Conservation (phyloP, 1,140 invertebrate species). For the Riptortus pedestris region DNA sequence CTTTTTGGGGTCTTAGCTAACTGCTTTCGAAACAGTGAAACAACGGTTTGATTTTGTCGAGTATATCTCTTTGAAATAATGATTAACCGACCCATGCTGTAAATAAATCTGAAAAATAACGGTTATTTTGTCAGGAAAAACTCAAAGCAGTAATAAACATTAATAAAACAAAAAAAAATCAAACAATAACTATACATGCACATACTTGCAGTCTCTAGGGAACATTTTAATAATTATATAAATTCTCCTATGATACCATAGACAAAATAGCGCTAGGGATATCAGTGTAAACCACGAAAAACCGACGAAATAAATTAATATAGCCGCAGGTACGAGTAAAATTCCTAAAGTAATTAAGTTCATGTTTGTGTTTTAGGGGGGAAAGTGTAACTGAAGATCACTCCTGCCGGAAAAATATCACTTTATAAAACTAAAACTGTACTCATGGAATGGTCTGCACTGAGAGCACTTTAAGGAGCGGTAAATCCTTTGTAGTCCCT, state of each 20-base stretch:
- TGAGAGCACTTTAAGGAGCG: too few species aligned
- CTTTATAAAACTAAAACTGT: too few species aligned
- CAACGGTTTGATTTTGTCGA: conserved; percentile 47
- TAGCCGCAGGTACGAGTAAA: not conserved
- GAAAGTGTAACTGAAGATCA: too few species aligned
- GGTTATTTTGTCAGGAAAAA: not conserved
- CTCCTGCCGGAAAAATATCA: too few species aligned
- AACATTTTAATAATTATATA: conserved; percentile 25
- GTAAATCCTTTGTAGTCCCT: too few species aligned
- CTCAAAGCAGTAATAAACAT: not conserved
- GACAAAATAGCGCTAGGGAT: not conserved
- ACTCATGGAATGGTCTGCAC: too few species aligned
- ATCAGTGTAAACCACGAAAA: not conserved
- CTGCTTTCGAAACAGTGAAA: conserved; percentile 46
- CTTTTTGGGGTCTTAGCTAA: conserved; percentile 47
- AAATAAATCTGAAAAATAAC: conserved; percentile 22
- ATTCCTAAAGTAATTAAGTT: not conserved
- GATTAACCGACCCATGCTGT: conserved; percentile 19
- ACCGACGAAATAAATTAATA: conserved; percentile 1
- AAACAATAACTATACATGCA: not conserved
- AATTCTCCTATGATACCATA: conserved; percentile 20
- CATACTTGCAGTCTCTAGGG: conserved; percentile 25
- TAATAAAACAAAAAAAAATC: too few species aligned
- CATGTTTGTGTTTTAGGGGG: too few species aligned
- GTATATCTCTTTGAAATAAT: conserved; percentile 39